Evolutionary conservation across 2,888 invertebrate genomes (phyloP), one percentile per base, ranked within the genome.

Genomic region (Hydriomena furcata): DNA sequence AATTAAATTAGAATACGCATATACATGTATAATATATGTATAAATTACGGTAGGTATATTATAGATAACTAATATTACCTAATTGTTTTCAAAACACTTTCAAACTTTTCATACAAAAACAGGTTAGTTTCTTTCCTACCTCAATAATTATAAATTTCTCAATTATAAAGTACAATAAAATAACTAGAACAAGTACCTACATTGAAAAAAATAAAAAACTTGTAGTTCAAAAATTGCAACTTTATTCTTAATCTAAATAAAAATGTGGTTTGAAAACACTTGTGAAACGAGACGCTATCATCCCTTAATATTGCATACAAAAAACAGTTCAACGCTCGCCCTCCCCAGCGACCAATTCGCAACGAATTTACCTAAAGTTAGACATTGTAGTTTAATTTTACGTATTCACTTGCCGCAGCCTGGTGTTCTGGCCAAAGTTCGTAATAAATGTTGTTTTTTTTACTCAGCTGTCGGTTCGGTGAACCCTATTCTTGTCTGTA

Each of bases 401-500:
- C 63, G 69, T 66, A 68, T 63, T 61, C 68, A 68, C 66, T 66
- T 63, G 61, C 65, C 53, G 48, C 65, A 60, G 60, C 59, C 56
- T 62, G 59, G 52, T 57, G 65, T 69, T 66, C 68, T 56, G 61
- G 58, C 62, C 61, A 58, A 64, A 71, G 58, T 71, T 72, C 61
- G 70, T 69, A 64, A 73, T 68, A 71, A 69, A 74, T 72, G 66
- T 68, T 63, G 60, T 61, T 69, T 66, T 67, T 68, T 74, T 66
- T 68, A 66, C 30, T 27, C 31, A 41, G 41, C 35, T 31, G 48
- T n/a, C 27, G 37, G 51, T 37, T 34, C 27, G 46, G 7, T 42
- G 30, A 25, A 7, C 24, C 35, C 10, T 6, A 27, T 10, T 6
- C 20, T 24, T 34, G 31, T 11, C 45, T 40, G 12, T 5, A 17